Conservation (phyloP, 2,888 invertebrate genomes). For the Amiota mariae region DNA sequence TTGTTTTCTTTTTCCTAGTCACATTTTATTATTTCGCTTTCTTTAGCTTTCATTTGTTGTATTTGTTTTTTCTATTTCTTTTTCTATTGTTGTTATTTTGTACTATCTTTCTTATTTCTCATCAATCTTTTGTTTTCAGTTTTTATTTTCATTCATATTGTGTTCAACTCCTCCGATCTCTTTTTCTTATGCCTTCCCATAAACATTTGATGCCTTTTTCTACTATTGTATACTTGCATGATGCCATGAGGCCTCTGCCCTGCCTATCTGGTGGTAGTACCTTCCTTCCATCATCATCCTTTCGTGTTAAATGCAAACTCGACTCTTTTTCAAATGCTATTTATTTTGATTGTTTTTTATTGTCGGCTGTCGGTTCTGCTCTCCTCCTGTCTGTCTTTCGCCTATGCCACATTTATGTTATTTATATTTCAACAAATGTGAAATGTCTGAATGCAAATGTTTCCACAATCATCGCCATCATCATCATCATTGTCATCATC, state of each 20-base stretch:
- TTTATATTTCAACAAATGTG: conserved; percentile 21
- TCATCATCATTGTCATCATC: neutral
- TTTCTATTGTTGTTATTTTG: conserved; percentile 15
- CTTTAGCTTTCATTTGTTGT: neutral
- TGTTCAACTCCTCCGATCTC: neutral
- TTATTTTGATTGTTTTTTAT: conserved; percentile 54
- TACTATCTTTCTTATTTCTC: neutral
- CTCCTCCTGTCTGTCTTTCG: conserved; percentile 49
- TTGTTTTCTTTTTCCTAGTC: neutral
- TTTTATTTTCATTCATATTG: neutral
- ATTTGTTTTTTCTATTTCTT: conserved; percentile 46
- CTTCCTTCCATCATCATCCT: neutral
- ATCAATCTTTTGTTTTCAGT: conserved; percentile 29
- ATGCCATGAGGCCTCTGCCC: neutral
- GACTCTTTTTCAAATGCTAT: neutral
- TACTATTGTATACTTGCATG: neutral
- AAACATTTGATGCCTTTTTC: neutral
- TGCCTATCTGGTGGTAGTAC: neutral
- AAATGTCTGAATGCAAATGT: conserved; percentile 58
- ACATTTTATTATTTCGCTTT: neutral
- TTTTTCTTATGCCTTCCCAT: neutral
- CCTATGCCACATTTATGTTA: conserved; percentile 19
- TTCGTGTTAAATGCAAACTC: conserved; percentile 44
- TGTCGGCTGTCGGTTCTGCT: conserved; percentile 71
- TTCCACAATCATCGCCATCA: conserved; percentile 24